A percentile compares a stretch with the other conserved stretches of the same genome.
Conservation (phyloP, 92 coral and sea anemone species). For the Blastomussa wellsi region DNA sequence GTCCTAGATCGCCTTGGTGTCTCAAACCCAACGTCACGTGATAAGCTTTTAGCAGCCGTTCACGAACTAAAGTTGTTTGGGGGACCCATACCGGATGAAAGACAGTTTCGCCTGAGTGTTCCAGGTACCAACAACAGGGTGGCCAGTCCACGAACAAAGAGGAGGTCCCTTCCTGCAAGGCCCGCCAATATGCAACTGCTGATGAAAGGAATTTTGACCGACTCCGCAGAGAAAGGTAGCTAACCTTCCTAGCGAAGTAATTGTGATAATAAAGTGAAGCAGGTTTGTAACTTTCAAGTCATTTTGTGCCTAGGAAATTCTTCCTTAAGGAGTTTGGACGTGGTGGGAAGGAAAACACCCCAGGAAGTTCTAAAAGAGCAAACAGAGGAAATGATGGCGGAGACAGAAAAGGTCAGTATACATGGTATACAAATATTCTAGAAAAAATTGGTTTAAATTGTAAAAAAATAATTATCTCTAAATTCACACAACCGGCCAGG, state of each 20-base stretch:
- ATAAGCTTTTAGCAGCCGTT: constrained; percentile 63
- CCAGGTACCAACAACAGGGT: constrained; percentile 23
- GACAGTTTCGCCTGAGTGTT: constrained; percentile 30
- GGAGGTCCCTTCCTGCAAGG: constrained; percentile 49
- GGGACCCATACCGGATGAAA: constrained; percentile 44
- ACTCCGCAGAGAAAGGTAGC: constrained; percentile 2
- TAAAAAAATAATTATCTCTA: background rate
- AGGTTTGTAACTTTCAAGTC: background rate
- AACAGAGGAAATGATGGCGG: constrained; percentile 13
- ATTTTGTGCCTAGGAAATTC: background rate
- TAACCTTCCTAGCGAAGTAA: background rate
- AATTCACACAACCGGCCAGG: background rate
- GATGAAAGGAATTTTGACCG: background rate
- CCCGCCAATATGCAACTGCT: constrained; percentile 26
- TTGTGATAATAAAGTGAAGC: background rate
- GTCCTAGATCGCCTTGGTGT: constrained; percentile 60
- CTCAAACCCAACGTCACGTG: constrained; percentile 65
- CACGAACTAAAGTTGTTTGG: constrained; percentile 67
- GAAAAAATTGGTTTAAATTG: background rate
- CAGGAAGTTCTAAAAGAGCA: constrained; percentile 40
- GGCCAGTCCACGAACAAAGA: constrained; percentile 29
- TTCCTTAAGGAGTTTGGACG: constrained; percentile 2
- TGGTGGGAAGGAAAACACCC: constrained; percentile 39
- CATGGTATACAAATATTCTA: background rate
- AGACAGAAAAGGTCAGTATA: constrained; percentile 37